phyloP scores from a whole-genome alignment of 2,888 invertebrate species.

The Pollenia angustigena region DNA sequence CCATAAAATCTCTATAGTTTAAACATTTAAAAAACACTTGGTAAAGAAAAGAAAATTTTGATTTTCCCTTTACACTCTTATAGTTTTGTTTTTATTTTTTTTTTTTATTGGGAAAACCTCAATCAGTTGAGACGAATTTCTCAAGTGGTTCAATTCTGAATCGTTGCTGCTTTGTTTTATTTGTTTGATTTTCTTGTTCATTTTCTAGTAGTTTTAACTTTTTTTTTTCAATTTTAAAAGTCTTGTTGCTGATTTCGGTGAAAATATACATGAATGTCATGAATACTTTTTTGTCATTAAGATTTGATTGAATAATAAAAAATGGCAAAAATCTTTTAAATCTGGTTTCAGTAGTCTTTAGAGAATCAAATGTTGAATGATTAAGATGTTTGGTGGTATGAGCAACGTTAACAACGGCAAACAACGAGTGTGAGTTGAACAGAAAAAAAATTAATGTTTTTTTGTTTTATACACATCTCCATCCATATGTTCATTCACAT shows the following conservation, averaged over 20 bases:
- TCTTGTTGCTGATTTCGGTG: conserved; percentile 15
- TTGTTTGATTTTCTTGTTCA: not conserved
- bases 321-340: conserved; percentile 22
- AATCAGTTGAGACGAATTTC: conserved; percentile 13
- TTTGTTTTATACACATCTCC: not conserved
- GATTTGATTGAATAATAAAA: conserved; percentile 56
- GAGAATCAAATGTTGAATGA: conserved; percentile 44
- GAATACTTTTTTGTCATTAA: conserved; percentile 41
- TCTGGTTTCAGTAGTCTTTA: conserved; percentile 12
- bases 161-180: conserved; percentile 19
- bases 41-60: not conserved
- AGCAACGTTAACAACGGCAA: not conserved
- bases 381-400: conserved; percentile 13
- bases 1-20: not conserved
- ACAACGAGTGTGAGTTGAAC: not conserved
- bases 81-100: not conserved
- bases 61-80: not conserved
- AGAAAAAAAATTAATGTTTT: conserved; percentile 22
- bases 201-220: not conserved
- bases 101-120: conserved; percentile 13
- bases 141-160: conserved; percentile 7
- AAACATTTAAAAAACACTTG: not conserved
- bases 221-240: not conserved
- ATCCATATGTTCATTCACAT: no score
- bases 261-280: conserved; percentile 47